Conservation (phyloP, 2,888 invertebrate genomes). For the Cephus rjabovi region DNA sequence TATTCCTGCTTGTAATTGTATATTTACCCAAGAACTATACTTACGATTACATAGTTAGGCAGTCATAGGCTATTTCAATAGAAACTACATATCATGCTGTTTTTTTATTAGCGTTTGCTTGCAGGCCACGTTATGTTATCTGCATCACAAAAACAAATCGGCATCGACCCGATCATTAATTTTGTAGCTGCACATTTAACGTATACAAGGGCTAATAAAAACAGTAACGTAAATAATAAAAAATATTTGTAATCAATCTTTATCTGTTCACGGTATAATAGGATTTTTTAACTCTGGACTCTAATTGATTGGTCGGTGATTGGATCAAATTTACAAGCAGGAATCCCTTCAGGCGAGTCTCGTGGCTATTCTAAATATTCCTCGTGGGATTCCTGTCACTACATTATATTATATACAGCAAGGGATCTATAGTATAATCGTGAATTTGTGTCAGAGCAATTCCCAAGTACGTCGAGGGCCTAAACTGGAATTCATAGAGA, state of each 20-base stretch:
- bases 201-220: background rate
- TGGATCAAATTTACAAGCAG: background rate
- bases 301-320: background rate
- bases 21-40: no score
- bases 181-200: background rate
- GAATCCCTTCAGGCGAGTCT: background rate
- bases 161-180: background rate
- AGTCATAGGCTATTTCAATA: no score
- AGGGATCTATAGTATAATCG: no score
- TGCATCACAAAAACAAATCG: background rate
- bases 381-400: background rate
- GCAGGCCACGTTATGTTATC: no score
- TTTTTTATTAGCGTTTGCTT: no score
- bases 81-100: no score
- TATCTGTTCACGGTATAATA: background rate
- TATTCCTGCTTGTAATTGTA: no score
- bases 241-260: background rate
- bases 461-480: background rate
- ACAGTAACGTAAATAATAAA: background rate
- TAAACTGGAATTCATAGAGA: background rate
- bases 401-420: background rate
- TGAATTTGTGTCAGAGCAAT: background rate
- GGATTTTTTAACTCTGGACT: background rate
- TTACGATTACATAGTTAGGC: no score
- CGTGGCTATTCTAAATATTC: background rate